Conservation (phyloP, 1,140 invertebrate species). For the Psix sp. region DNA sequence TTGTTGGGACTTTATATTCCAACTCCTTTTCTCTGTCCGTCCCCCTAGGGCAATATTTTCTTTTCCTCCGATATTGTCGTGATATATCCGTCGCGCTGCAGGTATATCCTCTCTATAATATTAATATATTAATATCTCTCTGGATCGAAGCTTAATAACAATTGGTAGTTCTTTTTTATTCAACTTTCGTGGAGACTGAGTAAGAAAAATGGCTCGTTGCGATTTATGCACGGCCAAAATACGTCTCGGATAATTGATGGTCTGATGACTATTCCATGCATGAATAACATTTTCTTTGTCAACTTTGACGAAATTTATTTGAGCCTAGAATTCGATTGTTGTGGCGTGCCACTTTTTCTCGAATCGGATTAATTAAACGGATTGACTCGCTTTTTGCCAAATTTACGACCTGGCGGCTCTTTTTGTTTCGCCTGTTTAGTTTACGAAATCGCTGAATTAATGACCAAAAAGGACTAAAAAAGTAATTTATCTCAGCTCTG, state of each 20-base stretch:
- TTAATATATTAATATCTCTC: slow-evolving; percentile 46
- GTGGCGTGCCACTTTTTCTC: slow-evolving; percentile 16
- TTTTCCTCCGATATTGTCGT: slow-evolving; percentile 15
- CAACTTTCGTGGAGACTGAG: not conserved
- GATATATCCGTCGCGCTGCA: slow-evolving; percentile 33
- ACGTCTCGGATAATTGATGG: slow-evolving; percentile 32
- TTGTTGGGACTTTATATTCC: slow-evolving; percentile 24
- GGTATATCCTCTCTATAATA: slow-evolving; percentile 16
- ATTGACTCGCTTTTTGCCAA: slow-evolving; percentile 24
- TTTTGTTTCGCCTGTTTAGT: slow-evolving; percentile 2
- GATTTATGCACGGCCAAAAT: slow-evolving; percentile 24
- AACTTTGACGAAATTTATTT: slow-evolving; percentile 27
- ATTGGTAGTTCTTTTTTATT: slow-evolving; percentile 15
- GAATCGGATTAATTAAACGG: slow-evolving; percentile 28
- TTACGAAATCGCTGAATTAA: slow-evolving; percentile 17
- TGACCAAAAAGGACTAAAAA: not conserved
- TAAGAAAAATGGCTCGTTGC: slow-evolving; percentile 22
- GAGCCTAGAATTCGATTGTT: slow-evolving; percentile 22
- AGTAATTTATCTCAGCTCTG: not conserved
- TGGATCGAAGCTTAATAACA: slow-evolving; percentile 9
- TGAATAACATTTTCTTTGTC: slow-evolving; percentile 25
- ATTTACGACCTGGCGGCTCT: slow-evolving; percentile 9
- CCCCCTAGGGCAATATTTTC: no score
- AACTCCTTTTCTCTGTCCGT: not conserved
- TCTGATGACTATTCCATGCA: slow-evolving; percentile 30